Percentiles rank a stretch among this genome's conserved stretches.
These are phyloP conservation scores for Molanna angustata DNA, from an alignment of 2,888 invertebrate genomes.

Conservation along the genomic window DNA sequence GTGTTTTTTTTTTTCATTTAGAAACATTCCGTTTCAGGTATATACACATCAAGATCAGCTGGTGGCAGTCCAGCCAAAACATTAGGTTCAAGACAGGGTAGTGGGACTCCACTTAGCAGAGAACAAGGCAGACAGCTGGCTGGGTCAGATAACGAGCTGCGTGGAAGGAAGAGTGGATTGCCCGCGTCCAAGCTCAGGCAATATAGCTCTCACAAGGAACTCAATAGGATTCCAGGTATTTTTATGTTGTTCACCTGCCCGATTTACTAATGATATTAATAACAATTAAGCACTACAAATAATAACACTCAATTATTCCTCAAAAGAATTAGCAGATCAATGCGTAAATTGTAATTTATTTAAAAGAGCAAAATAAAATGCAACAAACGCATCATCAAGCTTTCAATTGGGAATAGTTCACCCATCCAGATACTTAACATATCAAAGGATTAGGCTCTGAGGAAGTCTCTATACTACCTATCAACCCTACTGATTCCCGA, in stretches of 20 bases:
- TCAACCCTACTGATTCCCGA: no score
- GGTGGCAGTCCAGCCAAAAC: slow-evolving; percentile 41
- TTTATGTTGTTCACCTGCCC: neutral
- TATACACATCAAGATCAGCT: slow-evolving; percentile 38
- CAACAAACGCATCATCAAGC: no score
- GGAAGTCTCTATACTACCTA: no score
- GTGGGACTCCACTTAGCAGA: slow-evolving; percentile 38
- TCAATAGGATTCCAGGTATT: slow-evolving; percentile 49
- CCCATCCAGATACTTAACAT: no score
- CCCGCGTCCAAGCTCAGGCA: slow-evolving; percentile 53
- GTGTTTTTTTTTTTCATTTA: neutral
- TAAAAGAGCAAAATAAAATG: no score
- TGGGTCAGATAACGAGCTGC: slow-evolving; percentile 35
- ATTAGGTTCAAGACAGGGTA: slow-evolving; percentile 36
- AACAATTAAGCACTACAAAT: no score
- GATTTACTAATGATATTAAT: no score
- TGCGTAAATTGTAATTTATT: no score
- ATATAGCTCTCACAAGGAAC: slow-evolving; percentile 54
- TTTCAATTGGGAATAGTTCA: no score
- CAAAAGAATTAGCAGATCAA: no score
- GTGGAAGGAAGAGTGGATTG: slow-evolving; percentile 41
- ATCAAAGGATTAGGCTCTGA: no score
- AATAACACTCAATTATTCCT: no score
- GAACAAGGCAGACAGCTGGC: slow-evolving; percentile 35
- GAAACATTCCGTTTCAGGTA: slow-evolving; percentile 19